phyloP scores from a whole-genome alignment of 2,888 invertebrate genomes.

The Drosophila stalkeri region DNA sequence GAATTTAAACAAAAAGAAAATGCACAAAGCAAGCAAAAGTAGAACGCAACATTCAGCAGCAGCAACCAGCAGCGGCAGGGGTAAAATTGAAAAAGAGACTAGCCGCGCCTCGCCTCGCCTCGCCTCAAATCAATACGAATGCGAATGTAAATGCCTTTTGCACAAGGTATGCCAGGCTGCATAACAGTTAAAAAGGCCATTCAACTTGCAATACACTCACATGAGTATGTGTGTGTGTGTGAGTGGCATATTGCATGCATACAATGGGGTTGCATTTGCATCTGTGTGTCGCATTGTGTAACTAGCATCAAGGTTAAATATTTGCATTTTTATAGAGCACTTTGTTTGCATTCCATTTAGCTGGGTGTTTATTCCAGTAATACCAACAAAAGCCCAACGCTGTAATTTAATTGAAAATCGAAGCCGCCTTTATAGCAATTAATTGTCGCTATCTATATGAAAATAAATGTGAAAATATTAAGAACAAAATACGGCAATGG shows the following conservation, averaged over 20 bases:
- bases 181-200: slow-evolving; percentile 67
- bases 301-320: slow-evolving; percentile 79
- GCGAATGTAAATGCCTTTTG: slow-evolving; percentile 25
- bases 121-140: slow-evolving; percentile 62
- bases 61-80: not conserved
- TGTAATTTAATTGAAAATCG: slow-evolving; percentile 64
- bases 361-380: slow-evolving; percentile 38
- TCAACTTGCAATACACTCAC: slow-evolving; percentile 60
- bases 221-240: not conserved
- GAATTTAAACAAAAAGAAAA: slow-evolving; percentile 74
- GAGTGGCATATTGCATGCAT: not conserved
- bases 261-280: slow-evolving; percentile 28
- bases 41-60: slow-evolving; percentile 45
- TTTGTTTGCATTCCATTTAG: slow-evolving; percentile 51
- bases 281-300: slow-evolving; percentile 28
- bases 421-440: slow-evolving; percentile 43
- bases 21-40: slow-evolving; percentile 47
- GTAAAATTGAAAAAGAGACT: slow-evolving; percentile 6
- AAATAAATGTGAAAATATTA: slow-evolving; percentile 24
- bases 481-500: slow-evolving; percentile 27
- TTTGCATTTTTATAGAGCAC: slow-evolving; percentile 63
- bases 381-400: slow-evolving; percentile 31
- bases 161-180: slow-evolving; percentile 3
- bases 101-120: slow-evolving; percentile 32
- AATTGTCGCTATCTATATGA: slow-evolving; percentile 35